Conservation (phyloP, 2,888 invertebrate genomes). For the Leucania comma region DNA sequence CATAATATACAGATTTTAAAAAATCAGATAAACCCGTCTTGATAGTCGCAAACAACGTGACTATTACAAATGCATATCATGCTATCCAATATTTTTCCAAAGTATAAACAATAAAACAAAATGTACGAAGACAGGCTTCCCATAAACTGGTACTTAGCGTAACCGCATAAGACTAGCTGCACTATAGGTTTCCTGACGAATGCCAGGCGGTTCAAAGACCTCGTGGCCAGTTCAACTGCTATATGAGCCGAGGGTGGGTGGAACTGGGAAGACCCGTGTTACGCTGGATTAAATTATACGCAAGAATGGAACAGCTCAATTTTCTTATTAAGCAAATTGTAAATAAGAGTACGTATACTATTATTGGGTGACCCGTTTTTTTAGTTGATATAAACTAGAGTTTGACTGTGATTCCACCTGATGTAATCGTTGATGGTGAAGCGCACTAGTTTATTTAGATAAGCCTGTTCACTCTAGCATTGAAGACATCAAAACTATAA, state of each 20-base stretch:
- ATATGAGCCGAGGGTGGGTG: conserved; percentile 52
- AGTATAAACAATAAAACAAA: conserved; percentile 39
- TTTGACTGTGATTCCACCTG: no score
- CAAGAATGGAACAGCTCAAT: conserved; percentile 40
- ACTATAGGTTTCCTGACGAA: conserved; percentile 44
- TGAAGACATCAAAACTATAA: no score
- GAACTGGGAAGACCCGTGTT: conserved; percentile 40
- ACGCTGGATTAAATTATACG: conserved; percentile 48
- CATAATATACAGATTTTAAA: conserved; percentile 10
- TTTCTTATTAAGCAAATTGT: conserved; percentile 38
- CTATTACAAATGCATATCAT: conserved; percentile 40
- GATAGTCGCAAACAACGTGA: conserved; percentile 23
- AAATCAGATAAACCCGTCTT: conserved; percentile 24
- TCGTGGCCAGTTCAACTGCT: conserved; percentile 40
- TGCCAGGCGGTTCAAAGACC: conserved; percentile 59
- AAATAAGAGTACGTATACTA: conserved; percentile 26
- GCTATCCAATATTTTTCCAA: conserved; percentile 45
- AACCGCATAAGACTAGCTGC: conserved; percentile 27
- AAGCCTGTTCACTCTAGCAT: no score
- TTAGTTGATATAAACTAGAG: no score
- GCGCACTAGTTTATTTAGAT: no score
- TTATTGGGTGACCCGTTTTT: background rate
- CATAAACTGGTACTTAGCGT: conserved; percentile 33
- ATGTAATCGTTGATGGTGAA: no score
- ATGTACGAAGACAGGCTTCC: conserved; percentile 2